A percentile compares a stretch with the other conserved stretches of the same genome.
Evolutionary conservation across 2,888 invertebrate species (phyloP).

Genomic region (Drosophila neonasuta): DNA sequence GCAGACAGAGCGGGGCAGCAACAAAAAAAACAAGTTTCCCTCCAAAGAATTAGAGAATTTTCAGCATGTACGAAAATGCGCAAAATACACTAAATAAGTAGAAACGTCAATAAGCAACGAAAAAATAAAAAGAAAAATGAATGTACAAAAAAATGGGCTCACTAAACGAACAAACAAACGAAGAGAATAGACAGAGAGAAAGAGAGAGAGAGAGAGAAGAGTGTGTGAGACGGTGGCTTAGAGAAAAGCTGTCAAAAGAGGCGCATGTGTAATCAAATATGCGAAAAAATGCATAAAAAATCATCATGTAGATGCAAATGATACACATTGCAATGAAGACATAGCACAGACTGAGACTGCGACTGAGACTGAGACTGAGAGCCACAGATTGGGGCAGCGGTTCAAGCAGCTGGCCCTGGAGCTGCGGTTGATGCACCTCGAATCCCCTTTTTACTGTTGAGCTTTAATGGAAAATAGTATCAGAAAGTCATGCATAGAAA

Average conservation of each 20-base stretch:
- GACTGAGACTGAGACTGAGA: no score
- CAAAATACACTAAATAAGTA: constrained; percentile 76
- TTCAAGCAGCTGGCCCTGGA: constrained; percentile 11
- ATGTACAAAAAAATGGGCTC: constrained; percentile 43
- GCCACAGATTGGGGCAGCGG: constrained; percentile 12
- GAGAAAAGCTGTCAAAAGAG: constrained; percentile 56
- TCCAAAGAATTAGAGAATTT: constrained; percentile 60
- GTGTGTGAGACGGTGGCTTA: constrained; percentile 37
- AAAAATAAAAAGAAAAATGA: constrained; percentile 22
- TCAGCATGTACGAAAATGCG: constrained; percentile 74
- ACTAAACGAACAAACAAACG: constrained; percentile 53
- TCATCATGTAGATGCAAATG: constrained; percentile 56
- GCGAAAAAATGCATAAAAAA: constrained; percentile 46
- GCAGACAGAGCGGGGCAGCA: constrained; percentile 1
- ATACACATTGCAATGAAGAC: constrained; percentile 22
- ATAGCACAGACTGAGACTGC: background rate
- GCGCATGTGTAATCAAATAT: constrained; percentile 63
- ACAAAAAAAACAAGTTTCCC: constrained; percentile 52
- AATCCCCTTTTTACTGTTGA: background rate
- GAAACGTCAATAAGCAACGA: constrained; percentile 70
- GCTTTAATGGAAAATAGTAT: constrained; percentile 15
- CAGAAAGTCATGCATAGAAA: constrained; percentile 47
- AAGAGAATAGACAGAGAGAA: background rate
- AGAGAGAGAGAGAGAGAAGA: constrained; percentile 6
- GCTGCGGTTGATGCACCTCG: background rate